These are phyloP conservation scores for Allolobophora icterica DNA, from an alignment of 2,888 invertebrate genomes.

Conservation along the genomic window DNA sequence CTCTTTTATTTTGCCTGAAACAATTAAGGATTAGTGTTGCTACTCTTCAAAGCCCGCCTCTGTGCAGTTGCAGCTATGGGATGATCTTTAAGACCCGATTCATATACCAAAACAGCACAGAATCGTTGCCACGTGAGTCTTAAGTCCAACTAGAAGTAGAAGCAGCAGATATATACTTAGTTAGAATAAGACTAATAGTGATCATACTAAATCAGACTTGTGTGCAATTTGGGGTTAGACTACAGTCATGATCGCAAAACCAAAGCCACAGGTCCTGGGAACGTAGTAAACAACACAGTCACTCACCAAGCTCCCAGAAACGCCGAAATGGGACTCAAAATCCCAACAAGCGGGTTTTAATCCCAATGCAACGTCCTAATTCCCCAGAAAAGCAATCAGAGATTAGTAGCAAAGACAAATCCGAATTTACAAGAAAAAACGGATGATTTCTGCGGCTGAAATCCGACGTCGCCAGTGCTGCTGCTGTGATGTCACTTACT, in stretches of 20 bases:
- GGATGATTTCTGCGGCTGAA: neutral
- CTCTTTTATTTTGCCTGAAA: neutral
- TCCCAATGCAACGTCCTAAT: neutral
- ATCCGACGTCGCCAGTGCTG: neutral
- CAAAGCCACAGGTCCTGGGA: slow-evolving; percentile 6
- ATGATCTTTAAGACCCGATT: neutral
- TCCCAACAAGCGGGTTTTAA: neutral
- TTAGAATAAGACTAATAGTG: slow-evolving; percentile 1
- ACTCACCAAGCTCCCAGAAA: neutral
- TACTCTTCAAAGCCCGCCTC: neutral
- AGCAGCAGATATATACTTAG: neutral
- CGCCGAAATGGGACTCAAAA: neutral
- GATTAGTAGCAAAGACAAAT: neutral
- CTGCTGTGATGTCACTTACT: neutral
- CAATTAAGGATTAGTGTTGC: neutral
- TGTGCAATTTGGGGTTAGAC: neutral
- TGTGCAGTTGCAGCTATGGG: neutral
- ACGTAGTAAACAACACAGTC: slow-evolving; percentile 4
- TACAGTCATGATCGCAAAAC: neutral
- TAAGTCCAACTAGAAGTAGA: neutral
- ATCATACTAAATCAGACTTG: neutral
- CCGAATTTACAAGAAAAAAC: neutral
- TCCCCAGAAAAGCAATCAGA: neutral
- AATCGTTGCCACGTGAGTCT: neutral
- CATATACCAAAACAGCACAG: neutral